Conservation (phyloP, 2,797 vertebrate species). For the Melanotaenia maccullochi region DNA sequence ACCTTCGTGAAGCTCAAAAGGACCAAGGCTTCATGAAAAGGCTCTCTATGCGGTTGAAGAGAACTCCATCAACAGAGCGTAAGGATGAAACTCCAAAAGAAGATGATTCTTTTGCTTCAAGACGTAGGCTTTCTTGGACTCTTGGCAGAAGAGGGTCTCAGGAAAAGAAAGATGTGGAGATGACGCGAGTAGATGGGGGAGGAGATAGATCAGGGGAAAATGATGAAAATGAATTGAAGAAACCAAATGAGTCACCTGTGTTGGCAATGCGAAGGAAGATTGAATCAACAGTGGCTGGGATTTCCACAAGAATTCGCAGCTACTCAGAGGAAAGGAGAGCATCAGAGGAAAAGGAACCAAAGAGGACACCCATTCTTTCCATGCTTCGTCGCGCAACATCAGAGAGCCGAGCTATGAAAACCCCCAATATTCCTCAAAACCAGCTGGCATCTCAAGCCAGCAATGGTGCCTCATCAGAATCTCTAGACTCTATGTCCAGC, state of each 20-base stretch:
- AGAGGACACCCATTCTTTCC: conserved; percentile 88
- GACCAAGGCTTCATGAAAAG: conserved; percentile 93
- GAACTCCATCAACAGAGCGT: conserved; percentile 87
- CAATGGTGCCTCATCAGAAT: conserved; percentile 89
- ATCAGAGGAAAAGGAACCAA: conserved; percentile 79
- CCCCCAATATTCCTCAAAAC: conserved; percentile 85
- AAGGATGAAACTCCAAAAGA: conserved; percentile 84
- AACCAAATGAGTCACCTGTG: conserved; percentile 87
- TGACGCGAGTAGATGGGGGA: conserved; percentile 74
- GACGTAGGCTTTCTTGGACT: conserved; percentile 89
- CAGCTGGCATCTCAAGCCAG: conserved; percentile 84
- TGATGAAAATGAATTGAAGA: conserved; percentile 79
- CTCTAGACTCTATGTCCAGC: conserved; percentile 91
- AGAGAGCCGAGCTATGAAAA: conserved; percentile 88
- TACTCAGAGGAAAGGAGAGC: conserved; percentile 86
- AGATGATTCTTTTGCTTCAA: conserved; percentile 75
- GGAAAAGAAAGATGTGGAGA: conserved; percentile 87
- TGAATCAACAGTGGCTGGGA: conserved; percentile 90
- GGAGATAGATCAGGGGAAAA: conserved; percentile 61
- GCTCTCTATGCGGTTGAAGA: conserved; percentile 88
- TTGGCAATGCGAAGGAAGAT: conserved; percentile 92
- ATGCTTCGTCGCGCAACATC: conserved; percentile 90
- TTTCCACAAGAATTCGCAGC: conserved; percentile 92
- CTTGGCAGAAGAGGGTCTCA: conserved; percentile 85
- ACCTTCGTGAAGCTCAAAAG: conserved; percentile 90